Evolutionary conservation across 37 sponge, comb jelly and placozoan species (phyloP).

Genomic region (Spongia lamella): DNA sequence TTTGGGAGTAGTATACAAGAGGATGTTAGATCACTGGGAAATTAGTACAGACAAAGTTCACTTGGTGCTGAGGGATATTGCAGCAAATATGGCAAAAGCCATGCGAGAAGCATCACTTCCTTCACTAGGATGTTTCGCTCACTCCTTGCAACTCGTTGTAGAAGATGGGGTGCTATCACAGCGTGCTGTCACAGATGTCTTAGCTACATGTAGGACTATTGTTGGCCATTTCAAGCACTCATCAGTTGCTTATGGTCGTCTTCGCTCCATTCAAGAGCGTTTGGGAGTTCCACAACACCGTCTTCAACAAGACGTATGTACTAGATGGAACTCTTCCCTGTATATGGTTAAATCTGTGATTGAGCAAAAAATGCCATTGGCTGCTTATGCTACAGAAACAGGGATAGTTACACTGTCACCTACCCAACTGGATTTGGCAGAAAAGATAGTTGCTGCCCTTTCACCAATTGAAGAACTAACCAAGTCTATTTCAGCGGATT

Average conservation of each 20-base stretch:
- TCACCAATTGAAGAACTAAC: conserved; percentile 8
- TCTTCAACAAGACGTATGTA: conserved; percentile 10
- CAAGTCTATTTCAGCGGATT: background rate
- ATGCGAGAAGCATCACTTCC: background rate
- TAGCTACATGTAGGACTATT: conserved; percentile 17
- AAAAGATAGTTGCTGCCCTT: background rate
- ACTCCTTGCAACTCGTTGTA: conserved; percentile 25
- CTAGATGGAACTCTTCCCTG: conserved; percentile 10
- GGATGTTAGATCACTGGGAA: conserved; percentile 39
- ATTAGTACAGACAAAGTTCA: conserved; percentile 13
- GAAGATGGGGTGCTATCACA: conserved; percentile 37
- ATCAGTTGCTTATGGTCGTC: background rate
- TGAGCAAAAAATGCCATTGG: conserved; percentile 24
- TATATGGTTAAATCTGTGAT: conserved; percentile 9
- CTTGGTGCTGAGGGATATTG: conserved; percentile 23
- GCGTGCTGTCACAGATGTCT: conserved; percentile 8
- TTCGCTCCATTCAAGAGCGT: background rate
- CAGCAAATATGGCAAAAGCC: conserved; percentile 27
- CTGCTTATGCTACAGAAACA: conserved; percentile 7
- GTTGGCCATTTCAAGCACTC: conserved; percentile 39
- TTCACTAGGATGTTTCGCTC: conserved; percentile 21
- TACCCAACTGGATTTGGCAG: background rate
- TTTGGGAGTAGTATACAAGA: background rate
- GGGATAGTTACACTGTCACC: conserved; percentile 1
- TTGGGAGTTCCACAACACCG: conserved; percentile 25